Conservation (phyloP, 2,113 vertebrate species). For the Burhinus bistriatus region DNA sequence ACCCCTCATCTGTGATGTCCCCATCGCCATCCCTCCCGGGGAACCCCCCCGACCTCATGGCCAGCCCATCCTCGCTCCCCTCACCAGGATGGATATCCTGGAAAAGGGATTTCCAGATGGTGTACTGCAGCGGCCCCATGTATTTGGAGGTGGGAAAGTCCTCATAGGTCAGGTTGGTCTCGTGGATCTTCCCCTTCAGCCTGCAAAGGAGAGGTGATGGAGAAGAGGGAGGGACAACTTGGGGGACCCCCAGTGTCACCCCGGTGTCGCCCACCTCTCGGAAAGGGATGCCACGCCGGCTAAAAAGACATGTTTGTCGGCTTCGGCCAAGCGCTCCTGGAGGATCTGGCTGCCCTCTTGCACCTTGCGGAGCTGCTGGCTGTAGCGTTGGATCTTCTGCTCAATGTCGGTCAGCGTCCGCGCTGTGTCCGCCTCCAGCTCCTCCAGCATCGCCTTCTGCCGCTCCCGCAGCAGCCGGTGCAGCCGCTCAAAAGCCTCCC, state of each 20-base stretch:
- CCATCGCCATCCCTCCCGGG: neutral
- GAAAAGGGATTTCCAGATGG: conserved; percentile 97
- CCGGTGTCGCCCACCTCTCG: conserved; percentile 75
- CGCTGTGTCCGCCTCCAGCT: conserved; percentile 92
- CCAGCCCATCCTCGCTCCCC: accelerated
- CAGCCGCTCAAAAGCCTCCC: conserved; percentile 91
- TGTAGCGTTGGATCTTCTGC: conserved; percentile 96
- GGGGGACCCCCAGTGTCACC: neutral
- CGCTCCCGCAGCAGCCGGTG: conserved; percentile 92
- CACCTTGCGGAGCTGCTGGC: conserved; percentile 94
- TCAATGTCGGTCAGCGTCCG: conserved; percentile 92
- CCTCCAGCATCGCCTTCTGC: conserved; percentile 98
- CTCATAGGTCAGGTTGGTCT: conserved; percentile 95
- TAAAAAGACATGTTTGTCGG: conserved; percentile 87
- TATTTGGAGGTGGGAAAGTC: conserved; percentile 98
- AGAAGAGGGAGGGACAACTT: neutral
- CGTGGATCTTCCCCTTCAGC: conserved; percentile 96
- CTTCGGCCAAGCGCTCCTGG: conserved; percentile 89
- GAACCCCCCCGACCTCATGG: accelerated
- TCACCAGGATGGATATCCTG: conserved; percentile 97
- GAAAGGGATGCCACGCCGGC: conserved; percentile 87
- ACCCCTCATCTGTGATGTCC: neutral
- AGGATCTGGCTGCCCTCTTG: conserved; percentile 96
- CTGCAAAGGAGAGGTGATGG: conserved; percentile 53
- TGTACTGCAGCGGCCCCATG: conserved; percentile 95